Evolutionary conservation across 2,797 vertebrate genomes (phyloP).

Genomic region (Acrossocheilus fasciatus): DNA sequence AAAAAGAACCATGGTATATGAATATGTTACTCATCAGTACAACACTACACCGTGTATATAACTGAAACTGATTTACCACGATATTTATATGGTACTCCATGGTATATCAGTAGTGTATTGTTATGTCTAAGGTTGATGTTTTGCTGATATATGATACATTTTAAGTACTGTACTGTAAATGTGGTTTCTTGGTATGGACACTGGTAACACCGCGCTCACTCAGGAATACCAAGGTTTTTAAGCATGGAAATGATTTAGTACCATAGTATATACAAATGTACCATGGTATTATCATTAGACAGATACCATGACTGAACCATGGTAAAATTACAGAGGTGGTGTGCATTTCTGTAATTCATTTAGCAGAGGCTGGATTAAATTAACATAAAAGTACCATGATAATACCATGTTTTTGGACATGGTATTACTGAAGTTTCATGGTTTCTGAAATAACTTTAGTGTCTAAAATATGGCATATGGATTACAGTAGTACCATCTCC

Average conservation of each 20-base stretch:
- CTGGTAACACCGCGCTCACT: neutral
- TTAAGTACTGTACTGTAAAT: neutral
- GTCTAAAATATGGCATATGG: neutral
- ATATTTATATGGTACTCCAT: too few relatives aligned
- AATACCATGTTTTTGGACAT: neutral
- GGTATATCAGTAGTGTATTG: neutral
- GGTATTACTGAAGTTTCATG: neutral
- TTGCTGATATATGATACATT: neutral
- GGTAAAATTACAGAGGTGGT: too few relatives aligned
- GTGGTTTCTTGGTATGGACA: neutral
- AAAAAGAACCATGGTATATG: neutral
- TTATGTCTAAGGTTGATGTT: neutral
- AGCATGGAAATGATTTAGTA: neutral
- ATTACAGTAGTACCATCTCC: neutral
- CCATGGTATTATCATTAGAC: neutral
- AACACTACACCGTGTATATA: neutral
- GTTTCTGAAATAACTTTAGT: neutral
- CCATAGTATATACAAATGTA: neutral
- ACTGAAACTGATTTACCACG: too few relatives aligned
- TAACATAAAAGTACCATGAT: neutral
- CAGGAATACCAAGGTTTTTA: neutral
- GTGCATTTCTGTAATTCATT: neutral
- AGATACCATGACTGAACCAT: neutral
- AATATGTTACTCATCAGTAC: neutral
- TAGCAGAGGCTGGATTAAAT: neutral